Evolutionary conservation across 2,797 vertebrate species (phyloP), one percentile per base, ranked within the genome.

Genomic region (Falco peregrinus): DNA sequence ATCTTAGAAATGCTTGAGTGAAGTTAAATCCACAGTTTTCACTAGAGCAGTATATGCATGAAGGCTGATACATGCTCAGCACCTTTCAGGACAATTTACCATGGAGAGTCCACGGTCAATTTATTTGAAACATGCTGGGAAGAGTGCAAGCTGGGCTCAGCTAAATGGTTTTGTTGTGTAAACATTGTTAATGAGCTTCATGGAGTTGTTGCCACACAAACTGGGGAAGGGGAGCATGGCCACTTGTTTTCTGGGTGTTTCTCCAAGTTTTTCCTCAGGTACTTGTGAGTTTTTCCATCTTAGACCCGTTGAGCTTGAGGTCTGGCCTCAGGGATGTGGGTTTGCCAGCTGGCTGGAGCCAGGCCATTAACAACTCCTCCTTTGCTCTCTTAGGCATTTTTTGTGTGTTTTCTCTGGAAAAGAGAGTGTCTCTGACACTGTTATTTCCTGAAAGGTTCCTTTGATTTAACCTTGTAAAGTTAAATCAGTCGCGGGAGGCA

Each of bases 141-240:
- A 73, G 54, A 53, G 16, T 7, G 19, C 35, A n/a, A 16, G 31
- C 51, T 93, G 70, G 47, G 25, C 59, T 79, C 16, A 74, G 57
- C 51, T 76, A 3, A 68, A 33, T 13, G 33, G 14, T 25, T 78
- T 18, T 37, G 33, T 9, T 57, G 15, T 20, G 11, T 61, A 41
- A 84, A 13, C 5, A 4, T 12, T 16, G 12, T 59, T 70, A 41
- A 28, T 45, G 24, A 90, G 33, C 56, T 80, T 48, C 17, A 12
- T 17, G 51, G 48, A 56, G 51, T 3, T 53, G 45, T 63, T 77
- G 22, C 41, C 24, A 18, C 0, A 1, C 1, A 5, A 29, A 10
- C 37, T 59, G 1, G 0, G 37, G 47, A 57, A 73, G 78, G 65
- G 75, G 50, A 39, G 17, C 0, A 0, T 19, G 20, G 10, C 29